phyloP scores from a whole-genome alignment of 53 echinoderm and acorn worm species.

The Arbacia lixula region DNA sequence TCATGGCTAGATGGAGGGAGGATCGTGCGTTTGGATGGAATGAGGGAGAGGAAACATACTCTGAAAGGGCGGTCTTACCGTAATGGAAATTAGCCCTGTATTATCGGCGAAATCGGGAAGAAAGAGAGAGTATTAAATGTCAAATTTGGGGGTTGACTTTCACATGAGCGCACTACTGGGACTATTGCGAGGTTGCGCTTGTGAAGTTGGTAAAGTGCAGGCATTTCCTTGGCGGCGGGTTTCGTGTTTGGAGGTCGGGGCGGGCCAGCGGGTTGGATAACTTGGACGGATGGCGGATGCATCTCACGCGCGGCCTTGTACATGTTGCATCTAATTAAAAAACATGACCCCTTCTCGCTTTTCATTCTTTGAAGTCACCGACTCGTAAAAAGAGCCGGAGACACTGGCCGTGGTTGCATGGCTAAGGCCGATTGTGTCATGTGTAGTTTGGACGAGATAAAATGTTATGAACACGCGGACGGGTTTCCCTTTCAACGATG shows the following conservation, averaged over 20 bases:
- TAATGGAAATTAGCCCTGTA: slow-evolving; percentile 17
- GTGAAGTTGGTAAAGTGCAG: slow-evolving; percentile 14
- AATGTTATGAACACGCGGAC: no score
- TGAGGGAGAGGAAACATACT: slow-evolving; percentile 2
- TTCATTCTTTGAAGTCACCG: slow-evolving; percentile 35
- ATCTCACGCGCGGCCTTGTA: slow-evolving; percentile 7
- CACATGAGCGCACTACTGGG: not conserved
- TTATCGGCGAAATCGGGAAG: not conserved
- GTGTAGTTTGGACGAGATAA: no score
- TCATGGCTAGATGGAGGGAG: not conserved
- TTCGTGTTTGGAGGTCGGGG: no score
- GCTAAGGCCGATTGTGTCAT: no score
- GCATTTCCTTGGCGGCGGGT: not conserved
- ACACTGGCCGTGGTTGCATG: slow-evolving; percentile 1
- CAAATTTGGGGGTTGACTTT: slow-evolving; percentile 41
- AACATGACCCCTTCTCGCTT: not conserved
- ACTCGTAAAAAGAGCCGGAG: slow-evolving; percentile 2
- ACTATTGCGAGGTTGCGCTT: not conserved
- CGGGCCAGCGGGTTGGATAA: not conserved
- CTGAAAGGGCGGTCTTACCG: not conserved
- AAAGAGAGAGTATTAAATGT: slow-evolving; percentile 38
- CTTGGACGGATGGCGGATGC: slow-evolving; percentile 2
- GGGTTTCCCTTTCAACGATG: no score
- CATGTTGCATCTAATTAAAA: slow-evolving; percentile 55
- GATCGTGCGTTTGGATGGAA: not conserved